A percentile compares a stretch with the other conserved stretches of the same genome.
These are phyloP conservation scores for Ostrea denselamellosa DNA, from an alignment of 1,140 invertebrate genomes.

Conservation along the genomic window DNA sequence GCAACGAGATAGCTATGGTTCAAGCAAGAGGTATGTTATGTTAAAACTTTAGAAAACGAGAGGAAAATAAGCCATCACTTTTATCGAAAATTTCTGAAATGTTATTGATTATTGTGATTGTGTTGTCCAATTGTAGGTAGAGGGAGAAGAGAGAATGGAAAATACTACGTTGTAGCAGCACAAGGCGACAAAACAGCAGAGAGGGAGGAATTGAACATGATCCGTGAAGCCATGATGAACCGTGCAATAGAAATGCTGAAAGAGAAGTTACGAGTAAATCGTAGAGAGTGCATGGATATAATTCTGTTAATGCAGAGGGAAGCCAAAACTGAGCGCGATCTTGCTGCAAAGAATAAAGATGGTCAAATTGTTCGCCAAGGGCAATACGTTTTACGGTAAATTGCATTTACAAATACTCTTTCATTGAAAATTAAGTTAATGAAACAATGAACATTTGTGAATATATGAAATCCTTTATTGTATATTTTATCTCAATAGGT, in stretches of 20 bases:
- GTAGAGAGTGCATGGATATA: constrained; percentile 40
- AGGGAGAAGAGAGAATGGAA: constrained; percentile 66
- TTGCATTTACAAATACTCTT: not conserved
- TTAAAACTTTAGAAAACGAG: no score
- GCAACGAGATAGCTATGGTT: constrained; percentile 77
- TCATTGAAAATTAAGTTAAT: no score
- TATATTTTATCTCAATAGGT: constrained; percentile 42
- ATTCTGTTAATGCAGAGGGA: constrained; percentile 59
- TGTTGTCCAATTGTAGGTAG: constrained; percentile 56
- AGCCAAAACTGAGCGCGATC: constrained; percentile 56
- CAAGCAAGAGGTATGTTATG: constrained; percentile 73
- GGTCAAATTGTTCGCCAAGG: constrained; percentile 43
- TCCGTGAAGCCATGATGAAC: constrained; percentile 70
- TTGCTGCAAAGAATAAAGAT: constrained; percentile 46
- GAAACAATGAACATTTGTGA: no score
- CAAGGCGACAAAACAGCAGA: constrained; percentile 59
- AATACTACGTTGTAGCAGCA: constrained; percentile 62
- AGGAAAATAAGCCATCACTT: no score
- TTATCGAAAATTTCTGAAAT: no score
- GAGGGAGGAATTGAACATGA: constrained; percentile 69
- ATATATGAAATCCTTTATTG: no score
- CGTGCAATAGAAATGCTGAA: constrained; percentile 62
- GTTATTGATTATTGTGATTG: no score
- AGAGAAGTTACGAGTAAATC: constrained; percentile 33
- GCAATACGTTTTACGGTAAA: constrained; percentile 57